Evolutionary conservation across 1,140 invertebrate species (phyloP).

Genomic region (Bombus soroeensis): DNA sequence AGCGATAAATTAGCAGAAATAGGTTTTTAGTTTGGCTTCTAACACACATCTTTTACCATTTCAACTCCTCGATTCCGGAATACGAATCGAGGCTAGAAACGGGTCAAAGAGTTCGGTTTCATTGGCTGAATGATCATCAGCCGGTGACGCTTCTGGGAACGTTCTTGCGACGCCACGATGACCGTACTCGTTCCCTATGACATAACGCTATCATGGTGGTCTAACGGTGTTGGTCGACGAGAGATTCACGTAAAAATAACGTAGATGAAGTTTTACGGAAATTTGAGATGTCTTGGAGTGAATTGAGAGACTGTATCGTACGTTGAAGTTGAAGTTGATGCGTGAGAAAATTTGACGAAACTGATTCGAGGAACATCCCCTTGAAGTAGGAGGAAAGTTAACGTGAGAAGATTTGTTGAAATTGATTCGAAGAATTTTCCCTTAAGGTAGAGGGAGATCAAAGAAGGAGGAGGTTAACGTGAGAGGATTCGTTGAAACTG

Average conservation of each 20-base stretch:
- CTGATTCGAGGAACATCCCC: not conserved
- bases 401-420: too few species aligned
- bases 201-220: conserved; percentile 1
- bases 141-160: conserved; percentile 28
- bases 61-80: conserved; percentile 18
- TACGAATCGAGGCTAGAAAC: conserved; percentile 30
- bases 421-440: too few species aligned
- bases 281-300: not conserved
- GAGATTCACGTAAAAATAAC: not conserved
- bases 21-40: not conserved
- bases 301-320: not conserved
- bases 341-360: not conserved
- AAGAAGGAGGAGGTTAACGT: too few species aligned
- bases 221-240: not conserved
- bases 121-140: conserved; percentile 16
- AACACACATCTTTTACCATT: not conserved
- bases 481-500: too few species aligned
- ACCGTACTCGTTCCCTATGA: conserved; percentile 33
- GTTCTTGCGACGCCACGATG: conserved; percentile 7
- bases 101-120: conserved; percentile 20
- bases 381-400: too few species aligned
- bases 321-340: not conserved
- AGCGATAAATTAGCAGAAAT: not conserved
- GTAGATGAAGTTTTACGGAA: not conserved
- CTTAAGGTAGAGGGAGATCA: too few species aligned